Evolutionary conservation across 2,888 invertebrate species (phyloP), one percentile per base, ranked within the genome.

Genomic region (Synergus itoensis): DNA sequence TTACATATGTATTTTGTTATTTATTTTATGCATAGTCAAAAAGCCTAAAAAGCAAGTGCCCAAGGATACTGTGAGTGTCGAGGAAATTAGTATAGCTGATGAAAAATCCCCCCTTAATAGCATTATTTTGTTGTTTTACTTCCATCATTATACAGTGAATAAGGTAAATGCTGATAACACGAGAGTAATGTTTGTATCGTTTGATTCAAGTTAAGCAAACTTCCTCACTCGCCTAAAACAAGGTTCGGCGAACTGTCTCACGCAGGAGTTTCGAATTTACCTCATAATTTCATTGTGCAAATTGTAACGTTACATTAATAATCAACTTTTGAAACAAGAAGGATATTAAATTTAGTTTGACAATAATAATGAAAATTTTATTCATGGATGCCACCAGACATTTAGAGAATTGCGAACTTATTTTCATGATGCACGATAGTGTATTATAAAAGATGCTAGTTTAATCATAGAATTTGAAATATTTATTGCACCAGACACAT

Each of bases 161-260:
- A 1, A 2, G 2, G 36, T 40, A n/a, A 45, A 45, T 48, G 16
- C 43, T 69, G 45, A 67, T 67, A 28, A 45, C 40, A 28, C 69
- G 8, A 36, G n/a, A 48, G 8, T 11, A 73, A 73, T 73, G 73
- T 73, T 73, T 53, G 53, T 73, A 53, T 53, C 40, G 53, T 40
- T 73, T 73, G 53, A 73, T 36, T 36, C 36, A 48, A 53, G 48
- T 53, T 73, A 11, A 36, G 28, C 8, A 36, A 73, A 53, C 53
- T 36, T 45, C n/a, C 36, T 73, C n/a, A 73, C 53, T 73, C n/a
- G 8, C 36, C 53, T 73, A 16, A 9, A 73, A 73, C 53, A 53
- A 73, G 53, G 36, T 73, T 53, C 48, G 73, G 12, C 11, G n/a
- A 53, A 73, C 73, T 73, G 73, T 73, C 73, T 53, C 53, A 36